phyloP scores from a whole-genome alignment of 1,140 invertebrate species.

The Holotrichia oblita region DNA sequence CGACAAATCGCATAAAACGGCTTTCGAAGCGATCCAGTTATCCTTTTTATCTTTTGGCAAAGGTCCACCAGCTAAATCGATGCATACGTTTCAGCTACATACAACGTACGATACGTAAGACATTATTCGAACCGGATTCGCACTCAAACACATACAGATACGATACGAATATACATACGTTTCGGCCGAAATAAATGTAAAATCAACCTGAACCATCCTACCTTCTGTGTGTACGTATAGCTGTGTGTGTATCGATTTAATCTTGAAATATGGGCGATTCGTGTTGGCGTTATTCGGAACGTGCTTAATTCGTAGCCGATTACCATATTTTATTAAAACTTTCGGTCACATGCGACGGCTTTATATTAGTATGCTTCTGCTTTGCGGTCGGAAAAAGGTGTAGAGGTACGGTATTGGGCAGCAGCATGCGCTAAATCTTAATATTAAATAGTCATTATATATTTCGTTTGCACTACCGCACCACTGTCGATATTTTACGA shows the following conservation, averaged over 20 bases:
- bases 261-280: slow-evolving; percentile 29
- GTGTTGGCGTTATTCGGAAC: slow-evolving; percentile 3
- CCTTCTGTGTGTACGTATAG: not conserved
- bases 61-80: too few species aligned
- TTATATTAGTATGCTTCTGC: slow-evolving; percentile 6
- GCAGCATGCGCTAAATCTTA: not conserved
- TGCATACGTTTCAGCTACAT: not conserved
- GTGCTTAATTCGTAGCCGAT: slow-evolving; percentile 3
- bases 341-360: slow-evolving; percentile 2
- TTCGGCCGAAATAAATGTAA: not conserved
- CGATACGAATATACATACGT: not conserved
- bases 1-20: slow-evolving; percentile 10
- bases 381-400: not conserved
- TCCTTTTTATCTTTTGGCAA: not conserved
- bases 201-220: not conserved
- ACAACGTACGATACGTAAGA: not conserved
- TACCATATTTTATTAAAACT: slow-evolving; percentile 31
- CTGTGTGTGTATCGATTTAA: not conserved
- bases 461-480: not conserved
- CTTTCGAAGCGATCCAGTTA: not conserved
- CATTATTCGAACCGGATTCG: not conserved
- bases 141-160: not conserved
- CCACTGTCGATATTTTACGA: not conserved
- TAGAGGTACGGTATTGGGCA: not conserved
- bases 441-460: slow-evolving; percentile 1